Percentiles rank a stretch among this genome's conserved stretches.
These are phyloP conservation scores for Protaetia brevitarsis DNA, from an alignment of 1,140 invertebrate genomes.

Conservation along the genomic window DNA sequence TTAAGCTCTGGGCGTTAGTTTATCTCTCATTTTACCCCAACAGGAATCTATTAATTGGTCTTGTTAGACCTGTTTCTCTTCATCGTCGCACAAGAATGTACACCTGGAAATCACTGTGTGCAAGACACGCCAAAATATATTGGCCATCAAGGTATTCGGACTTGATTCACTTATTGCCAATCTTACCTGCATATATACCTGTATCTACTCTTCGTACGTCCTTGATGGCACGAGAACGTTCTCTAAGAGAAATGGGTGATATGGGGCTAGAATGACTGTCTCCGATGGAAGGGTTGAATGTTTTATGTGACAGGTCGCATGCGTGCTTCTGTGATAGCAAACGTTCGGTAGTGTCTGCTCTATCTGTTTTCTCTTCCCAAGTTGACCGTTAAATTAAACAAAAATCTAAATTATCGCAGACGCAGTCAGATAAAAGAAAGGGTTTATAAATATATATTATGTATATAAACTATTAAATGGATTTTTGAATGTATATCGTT, in stretches of 20 bases:
- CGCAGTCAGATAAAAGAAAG: too few species aligned
- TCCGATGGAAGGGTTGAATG: slow-evolving; percentile 13
- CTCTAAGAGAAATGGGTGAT: neutral
- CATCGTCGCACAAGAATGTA: neutral
- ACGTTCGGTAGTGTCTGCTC: neutral
- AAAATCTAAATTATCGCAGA: slow-evolving; percentile 1
- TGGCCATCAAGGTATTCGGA: slow-evolving; percentile 11
- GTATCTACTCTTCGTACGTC: neutral
- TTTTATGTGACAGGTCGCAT: slow-evolving; percentile 16
- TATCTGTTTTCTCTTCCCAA: neutral
- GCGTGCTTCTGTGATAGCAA: neutral
- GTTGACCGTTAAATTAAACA: slow-evolving; percentile 10
- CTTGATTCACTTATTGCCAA: slow-evolving; percentile 16
- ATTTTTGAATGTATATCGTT: too few species aligned
- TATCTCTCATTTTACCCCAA: neutral
- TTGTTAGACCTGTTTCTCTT: neutral
- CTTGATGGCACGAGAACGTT: slow-evolving; percentile 3
- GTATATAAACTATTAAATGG: too few species aligned
- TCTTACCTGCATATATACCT: slow-evolving; percentile 3
- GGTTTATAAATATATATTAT: too few species aligned
- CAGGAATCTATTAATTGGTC: slow-evolving; percentile 6
- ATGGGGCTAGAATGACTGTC: slow-evolving; percentile 12
- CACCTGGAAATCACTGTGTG: slow-evolving; percentile 3
- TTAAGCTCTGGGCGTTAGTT: neutral
- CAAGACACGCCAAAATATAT: slow-evolving; percentile 15